Evolutionary conservation across 2,888 invertebrate species (phyloP), one percentile per base, ranked within the genome.

Genomic region (Ceraclea dissimilis): DNA sequence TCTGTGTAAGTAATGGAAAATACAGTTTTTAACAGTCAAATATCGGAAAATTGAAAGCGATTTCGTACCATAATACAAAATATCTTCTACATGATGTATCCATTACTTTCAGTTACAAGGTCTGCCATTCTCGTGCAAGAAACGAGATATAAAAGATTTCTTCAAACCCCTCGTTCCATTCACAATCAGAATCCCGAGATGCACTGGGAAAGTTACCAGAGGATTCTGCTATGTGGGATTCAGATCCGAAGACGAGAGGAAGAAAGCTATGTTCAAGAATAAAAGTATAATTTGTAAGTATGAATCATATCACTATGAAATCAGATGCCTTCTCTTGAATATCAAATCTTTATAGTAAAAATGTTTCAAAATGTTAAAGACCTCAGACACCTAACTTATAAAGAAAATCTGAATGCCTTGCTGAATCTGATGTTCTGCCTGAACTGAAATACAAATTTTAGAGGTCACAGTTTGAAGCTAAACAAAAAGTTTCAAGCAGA

Each of bases 161-260:
- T 91, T 95, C 64, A 82, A 85, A 64, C 92, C 93, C 0, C 66
- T 90, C 5, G 86, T 86, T 62, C 82, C 88, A 1, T 86, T 81
- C 67, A 88, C 90, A 2, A 85, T 96, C 55, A 78, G 93, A 60
- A 71, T 93, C 46, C 92, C 93, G 0, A 69, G 79, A n/a, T 79
- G 73, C 1, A 75, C 75, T 64, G 73, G 68, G 17, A 80, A 71
- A 58, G 83, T 85, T 64, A 77, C 87, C 1, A 84, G 86, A 67
- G 92, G 93, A 5, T 88, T 94, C 65, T 94, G 93, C 43, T 95
- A 87, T 75, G 88, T 91, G n/a, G 93, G 93, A 2, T 95, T 96
- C 66, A 84, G 86, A 69, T 86, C 84, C 2, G 90, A 93, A 66
- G 85, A 82, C 60, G 87, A 89, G 62, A 79, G 88, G 66, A 85